Evolutionary conservation across 2,888 invertebrate species (phyloP).

Genomic region (Campaea margaritaria): DNA sequence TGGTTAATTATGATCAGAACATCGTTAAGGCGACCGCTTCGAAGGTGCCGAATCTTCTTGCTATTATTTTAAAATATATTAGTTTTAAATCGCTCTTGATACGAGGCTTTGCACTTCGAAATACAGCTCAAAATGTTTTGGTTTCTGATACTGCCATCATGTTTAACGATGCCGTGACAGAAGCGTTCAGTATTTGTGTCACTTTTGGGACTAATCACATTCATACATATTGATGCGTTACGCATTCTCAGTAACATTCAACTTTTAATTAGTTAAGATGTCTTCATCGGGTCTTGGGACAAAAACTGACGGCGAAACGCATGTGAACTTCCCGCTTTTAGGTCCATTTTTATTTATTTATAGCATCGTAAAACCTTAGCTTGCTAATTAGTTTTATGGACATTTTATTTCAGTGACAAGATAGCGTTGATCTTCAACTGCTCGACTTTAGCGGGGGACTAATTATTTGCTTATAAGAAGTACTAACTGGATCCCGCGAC

Average conservation of each 20-base stretch:
- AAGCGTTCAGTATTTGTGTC: conserved; percentile 29
- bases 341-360: conserved; percentile 75
- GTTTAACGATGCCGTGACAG: conserved; percentile 23
- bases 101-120: conserved; percentile 15
- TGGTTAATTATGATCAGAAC: conserved; percentile 51
- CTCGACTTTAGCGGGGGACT: conserved; percentile 15
- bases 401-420: conserved; percentile 67
- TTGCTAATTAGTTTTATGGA: conserved; percentile 80
- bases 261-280: conserved; percentile 69
- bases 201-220: conserved; percentile 28
- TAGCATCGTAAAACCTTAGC: conserved; percentile 71
- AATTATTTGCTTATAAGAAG: conserved; percentile 21
- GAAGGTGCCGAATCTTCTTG: conserved; percentile 49
- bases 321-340: conserved; percentile 56
- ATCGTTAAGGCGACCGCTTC: conserved; percentile 44
- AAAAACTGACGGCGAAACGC: conserved; percentile 60
- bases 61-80: conserved; percentile 36
- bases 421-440: conserved; percentile 48
- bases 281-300: conserved; percentile 63
- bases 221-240: conserved; percentile 64
- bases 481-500: conserved; percentile 3
- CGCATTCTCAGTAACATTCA: conserved; percentile 56
- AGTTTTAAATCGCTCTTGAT: conserved; percentile 2
- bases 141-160: conserved; percentile 5
- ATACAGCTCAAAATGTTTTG: conserved; percentile 39